Percentiles rank a stretch among this genome's conserved stretches.
Conservation (phyloP, 2,113 vertebrate genomes). For the Oncorhynchus masou region DNA sequence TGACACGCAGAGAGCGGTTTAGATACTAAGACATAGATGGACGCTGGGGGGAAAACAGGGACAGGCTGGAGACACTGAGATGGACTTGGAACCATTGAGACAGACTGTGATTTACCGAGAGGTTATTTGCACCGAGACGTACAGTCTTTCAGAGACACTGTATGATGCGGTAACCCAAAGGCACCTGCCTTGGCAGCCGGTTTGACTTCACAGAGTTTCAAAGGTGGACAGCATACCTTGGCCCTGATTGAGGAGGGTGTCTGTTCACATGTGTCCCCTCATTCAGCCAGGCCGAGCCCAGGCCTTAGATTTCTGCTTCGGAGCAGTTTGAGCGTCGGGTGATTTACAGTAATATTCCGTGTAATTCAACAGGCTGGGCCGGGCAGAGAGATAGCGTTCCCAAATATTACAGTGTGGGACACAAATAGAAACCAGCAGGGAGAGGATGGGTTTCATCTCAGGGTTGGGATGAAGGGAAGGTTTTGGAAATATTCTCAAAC, state of each 20-base stretch:
- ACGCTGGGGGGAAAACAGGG: background rate
- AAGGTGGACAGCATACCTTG: background rate
- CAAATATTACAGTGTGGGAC: slow-evolving; percentile 32
- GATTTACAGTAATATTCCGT: slow-evolving; percentile 46
- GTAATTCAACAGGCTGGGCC: slow-evolving; percentile 21
- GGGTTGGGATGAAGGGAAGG: background rate
- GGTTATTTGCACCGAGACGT: background rate
- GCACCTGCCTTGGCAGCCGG: background rate
- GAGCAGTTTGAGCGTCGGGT: slow-evolving; percentile 14
- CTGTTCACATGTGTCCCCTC: background rate
- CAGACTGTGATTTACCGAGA: background rate
- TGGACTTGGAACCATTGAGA: background rate
- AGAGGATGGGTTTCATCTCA: background rate
- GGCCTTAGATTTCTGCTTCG: slow-evolving; percentile 3
- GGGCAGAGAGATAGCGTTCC: slow-evolving; percentile 20
- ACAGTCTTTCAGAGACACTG: background rate
- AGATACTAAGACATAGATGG: background rate
- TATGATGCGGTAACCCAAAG: background rate
- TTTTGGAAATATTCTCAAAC: background rate
- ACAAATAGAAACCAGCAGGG: slow-evolving; percentile 49
- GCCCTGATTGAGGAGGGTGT: background rate
- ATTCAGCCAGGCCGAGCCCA: background rate
- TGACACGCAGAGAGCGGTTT: no score
- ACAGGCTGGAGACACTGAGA: background rate
- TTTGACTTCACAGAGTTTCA: background rate